Percentiles rank a stretch among this genome's conserved stretches.
phyloP scores from a whole-genome alignment of 2,888 invertebrate species.

The Hyposoter didymator region DNA sequence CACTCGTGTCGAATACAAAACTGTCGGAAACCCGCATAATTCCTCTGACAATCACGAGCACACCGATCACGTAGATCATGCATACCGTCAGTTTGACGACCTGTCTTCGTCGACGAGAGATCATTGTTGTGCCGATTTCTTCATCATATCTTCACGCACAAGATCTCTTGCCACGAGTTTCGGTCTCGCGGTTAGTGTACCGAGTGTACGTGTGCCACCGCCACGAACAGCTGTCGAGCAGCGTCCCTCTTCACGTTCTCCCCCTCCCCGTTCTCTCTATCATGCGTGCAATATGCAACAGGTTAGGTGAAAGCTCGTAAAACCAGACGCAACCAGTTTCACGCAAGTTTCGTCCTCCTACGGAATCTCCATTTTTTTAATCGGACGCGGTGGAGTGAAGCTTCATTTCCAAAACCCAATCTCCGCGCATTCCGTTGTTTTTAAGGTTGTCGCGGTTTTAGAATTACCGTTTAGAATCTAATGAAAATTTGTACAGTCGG shows the following conservation, averaged over 20 bases:
- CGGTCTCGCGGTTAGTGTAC: background rate
- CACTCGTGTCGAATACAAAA: conserved; percentile 54
- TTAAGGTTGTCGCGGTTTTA: background rate
- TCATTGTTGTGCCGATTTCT: conserved; percentile 66
- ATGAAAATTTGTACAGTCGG: too few species aligned
- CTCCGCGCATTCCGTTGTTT: background rate
- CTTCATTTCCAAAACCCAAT: background rate
- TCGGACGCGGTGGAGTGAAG: background rate
- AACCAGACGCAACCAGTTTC: conserved; percentile 11
- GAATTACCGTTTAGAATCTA: too few species aligned
- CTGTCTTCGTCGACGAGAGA: conserved; percentile 69
- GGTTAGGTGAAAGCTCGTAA: conserved; percentile 48
- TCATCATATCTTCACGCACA: conserved; percentile 40
- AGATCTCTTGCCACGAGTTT: background rate
- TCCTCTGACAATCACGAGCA: conserved; percentile 71
- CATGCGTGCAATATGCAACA: conserved; percentile 35
- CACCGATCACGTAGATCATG: conserved; percentile 69
- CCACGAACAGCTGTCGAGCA: conserved; percentile 22
- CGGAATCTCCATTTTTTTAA: background rate
- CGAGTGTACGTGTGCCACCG: too few species aligned
- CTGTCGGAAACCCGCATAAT: conserved; percentile 66
- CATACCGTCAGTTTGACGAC: conserved; percentile 70
- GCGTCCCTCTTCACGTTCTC: conserved; percentile 7
- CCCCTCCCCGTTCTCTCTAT: background rate
- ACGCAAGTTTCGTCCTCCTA: background rate